A percentile compares a stretch with the other conserved stretches of the same genome.
These are phyloP conservation scores for Sternarchorhynchus goeldii DNA, from an alignment of 2,797 vertebrate genomes.

Conservation along the genomic window DNA sequence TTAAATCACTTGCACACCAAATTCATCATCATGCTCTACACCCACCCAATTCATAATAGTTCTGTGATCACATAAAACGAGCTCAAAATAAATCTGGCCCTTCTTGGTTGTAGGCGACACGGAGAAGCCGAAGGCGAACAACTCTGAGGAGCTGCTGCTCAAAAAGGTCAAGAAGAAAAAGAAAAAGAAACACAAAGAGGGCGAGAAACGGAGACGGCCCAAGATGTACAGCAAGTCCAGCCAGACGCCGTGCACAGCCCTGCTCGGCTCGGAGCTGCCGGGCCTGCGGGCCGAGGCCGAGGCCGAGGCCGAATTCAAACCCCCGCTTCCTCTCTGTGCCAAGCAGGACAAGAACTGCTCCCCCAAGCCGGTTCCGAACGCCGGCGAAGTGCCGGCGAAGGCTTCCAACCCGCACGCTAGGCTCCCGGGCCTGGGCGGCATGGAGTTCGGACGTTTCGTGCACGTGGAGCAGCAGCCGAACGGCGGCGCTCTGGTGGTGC, in stretches of 20 bases:
- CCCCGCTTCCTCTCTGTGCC: conserved; percentile 61
- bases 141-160: conserved; percentile 88
- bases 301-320: conserved; percentile 75
- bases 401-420: conserved; percentile 23
- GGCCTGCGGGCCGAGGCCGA: conserved; percentile 77
- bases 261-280: conserved; percentile 77
- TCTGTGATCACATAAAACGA: neutral
- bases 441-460: conserved; percentile 91
- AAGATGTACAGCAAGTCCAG: conserved; percentile 97
- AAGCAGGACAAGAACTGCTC: conserved; percentile 76
- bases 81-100: neutral
- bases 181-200: conserved; percentile 99
- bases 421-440: conserved; percentile 79
- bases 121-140: conserved; percentile 86
- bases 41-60: neutral
- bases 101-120: conserved; percentile 78
- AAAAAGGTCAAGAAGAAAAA: conserved; percentile 99
- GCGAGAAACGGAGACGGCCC: conserved; percentile 90
- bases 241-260: conserved; percentile 89
- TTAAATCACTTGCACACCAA: neutral
- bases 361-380: conserved; percentile 40
- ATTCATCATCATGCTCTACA: too few relatives aligned
- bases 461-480: conserved; percentile 97
- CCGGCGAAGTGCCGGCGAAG: conserved; percentile 34
- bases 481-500: conserved; percentile 91